Evolutionary conservation across 2,888 invertebrate species (phyloP), one percentile per base, ranked within the genome.

Genomic region (Lycia hirtaria): DNA sequence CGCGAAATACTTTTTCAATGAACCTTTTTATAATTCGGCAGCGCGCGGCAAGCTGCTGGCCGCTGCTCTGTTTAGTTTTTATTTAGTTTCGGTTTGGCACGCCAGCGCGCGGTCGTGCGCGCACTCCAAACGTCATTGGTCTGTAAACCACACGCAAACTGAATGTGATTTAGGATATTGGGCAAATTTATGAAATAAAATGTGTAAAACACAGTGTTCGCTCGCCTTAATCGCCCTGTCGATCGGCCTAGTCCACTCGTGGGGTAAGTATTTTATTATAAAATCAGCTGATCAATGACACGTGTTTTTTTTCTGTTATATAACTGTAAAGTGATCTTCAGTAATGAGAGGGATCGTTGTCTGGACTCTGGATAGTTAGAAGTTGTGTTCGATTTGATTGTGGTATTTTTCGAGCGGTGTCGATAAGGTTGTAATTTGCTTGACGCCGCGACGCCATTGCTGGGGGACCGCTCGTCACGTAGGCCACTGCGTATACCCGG

Each of bases 391-490:
- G 52, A 53, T n/a, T n/a, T n/a, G 43, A 64, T 59, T 55, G 62
- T 52, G 28, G 63, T 53, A 30, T 48, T 59, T 57, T 64, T 56
- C 64, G 67, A 68, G 66, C 71, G 60, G 68, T 78, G 86, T 87
- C 83, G 73, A 81, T 89, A 90, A 83, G 88, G 83, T 85, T 83
- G 81, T 82, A 87, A 78, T 85, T 92, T 74, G 93, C 85, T 85
- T 90, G 83, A 88, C 92, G 76, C 84, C 79, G 76, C 79, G 89
- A 76, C 88, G 86, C 92, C 92, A 92, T 92, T 87, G 83, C 84
- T 69, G 75, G 80, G 83, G 80, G 78, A 72, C 83, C 78, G 76
- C 72, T 68, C 87, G 92, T 92, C 93, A 92, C 93, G 92, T 92
- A 93, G 87, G 92, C 92, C 88, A 90, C 83, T 59, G 68, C 60